Evolutionary conservation across 2,888 invertebrate species (phyloP), one percentile per base, ranked within the genome.

Genomic region (Megamerina dolium): DNA sequence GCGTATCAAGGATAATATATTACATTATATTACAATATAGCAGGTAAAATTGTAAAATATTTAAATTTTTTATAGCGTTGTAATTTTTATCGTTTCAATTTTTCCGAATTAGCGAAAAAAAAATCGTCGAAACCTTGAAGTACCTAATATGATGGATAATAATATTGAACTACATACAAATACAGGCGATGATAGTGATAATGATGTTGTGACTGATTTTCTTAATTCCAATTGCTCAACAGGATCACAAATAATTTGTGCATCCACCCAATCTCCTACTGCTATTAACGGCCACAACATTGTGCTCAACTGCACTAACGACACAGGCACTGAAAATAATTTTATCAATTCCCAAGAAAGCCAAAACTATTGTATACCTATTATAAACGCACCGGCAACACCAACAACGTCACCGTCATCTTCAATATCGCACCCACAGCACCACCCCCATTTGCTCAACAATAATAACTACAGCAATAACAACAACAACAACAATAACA

Each of bases 161-260:
- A 23, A 23, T 23, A 23, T 23, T 23, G 10, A 23, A 23, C 6
- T 23, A 23, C 10, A 23, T 8, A 8, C 6, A 23, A 23, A 23
- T 23, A 23, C 23, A 23, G 61, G 58, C 47, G 68, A 69, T 51
- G 70, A 70, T 42, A 71, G 71, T 46, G 72, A 72, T 50, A 68
- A 61, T 52, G 72, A 72, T 62, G 61, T 68, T 45, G 67, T 72
- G 44, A 72, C 66, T 19, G 72, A 72, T 60, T 72, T 69, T 50
- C 54, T 72, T 33, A 68, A 66, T 54, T 64, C 66, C 20, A 69
- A 68, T 48, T 59, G 58, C 47, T 43, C 30, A 26, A 37, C 41
- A 37, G 33, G 27, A 33, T 20, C 40, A 36, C 26, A 36, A 43
- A 9, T 32, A 19, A n/a, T n/a, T n/a, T n/a, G n/a, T n/a, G n/a